Evolutionary conservation across 2,113 vertebrate genomes (phyloP).

Genomic region (Oryctolagus cuniculus): mOryCun1.1 NC_091445.1:28934501-28935000

Average conservation of each 20-base stretch:
- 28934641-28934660: neutral
- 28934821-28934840: neutral
- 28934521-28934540: neutral
- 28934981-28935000: neutral
- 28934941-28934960: neutral
- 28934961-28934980: neutral
- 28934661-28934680: neutral
- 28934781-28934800: neutral
- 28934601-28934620: no score
- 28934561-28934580: neutral
- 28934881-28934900: neutral
- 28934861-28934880: neutral
- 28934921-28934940: neutral
- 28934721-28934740: neutral
- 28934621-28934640: neutral
- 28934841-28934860: neutral
- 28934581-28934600: neutral
- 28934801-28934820: neutral
- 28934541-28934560: neutral
- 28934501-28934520: neutral
- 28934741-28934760: neutral
- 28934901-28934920: neutral
- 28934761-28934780: neutral
- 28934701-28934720: neutral
- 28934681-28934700: neutral